Percentiles rank a stretch among this genome's conserved stretches.
These are phyloP conservation scores for Tapirus terrestris DNA, from an alignment of 2,113 vertebrate species.

Conservation along the genomic window DNA sequence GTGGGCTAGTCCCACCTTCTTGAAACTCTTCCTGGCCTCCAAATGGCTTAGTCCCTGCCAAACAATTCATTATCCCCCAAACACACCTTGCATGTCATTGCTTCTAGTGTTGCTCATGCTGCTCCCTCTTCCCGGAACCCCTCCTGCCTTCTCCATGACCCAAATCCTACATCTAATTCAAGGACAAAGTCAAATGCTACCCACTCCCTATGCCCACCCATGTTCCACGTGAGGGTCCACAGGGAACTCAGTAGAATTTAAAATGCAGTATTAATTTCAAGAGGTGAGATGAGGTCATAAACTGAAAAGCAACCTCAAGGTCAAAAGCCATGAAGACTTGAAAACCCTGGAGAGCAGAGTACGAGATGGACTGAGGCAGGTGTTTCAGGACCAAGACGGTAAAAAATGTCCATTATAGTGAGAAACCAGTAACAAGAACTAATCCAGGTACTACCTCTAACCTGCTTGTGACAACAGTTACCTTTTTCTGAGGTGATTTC, in stretches of 20 bases:
- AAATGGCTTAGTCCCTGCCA: not conserved
- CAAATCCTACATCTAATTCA: not conserved
- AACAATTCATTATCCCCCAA: not conserved
- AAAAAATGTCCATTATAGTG: not conserved
- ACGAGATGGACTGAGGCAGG: not conserved
- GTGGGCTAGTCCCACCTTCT: not conserved
- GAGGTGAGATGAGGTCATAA: not conserved
- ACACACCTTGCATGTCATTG: not conserved
- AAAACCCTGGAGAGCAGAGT: not conserved
- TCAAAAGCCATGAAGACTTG: constrained; percentile 6
- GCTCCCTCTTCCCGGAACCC: not conserved
- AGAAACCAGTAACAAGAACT: not conserved
- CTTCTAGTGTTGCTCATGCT: not conserved
- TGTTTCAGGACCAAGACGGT: not conserved
- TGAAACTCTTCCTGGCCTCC: not conserved
- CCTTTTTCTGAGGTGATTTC: not conserved
- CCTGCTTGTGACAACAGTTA: not conserved
- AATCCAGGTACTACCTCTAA: not conserved
- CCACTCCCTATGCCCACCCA: rapidly evolving
- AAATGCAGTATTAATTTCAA: not conserved
- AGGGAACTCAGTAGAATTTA: not conserved
- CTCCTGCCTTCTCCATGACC: not conserved
- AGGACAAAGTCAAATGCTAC: constrained; percentile 1
- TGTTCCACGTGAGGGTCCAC: not conserved
- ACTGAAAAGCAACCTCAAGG: constrained; percentile 21